phyloP scores from a whole-genome alignment of 2,888 invertebrate species.

The Drosophila ustulata region DNA sequence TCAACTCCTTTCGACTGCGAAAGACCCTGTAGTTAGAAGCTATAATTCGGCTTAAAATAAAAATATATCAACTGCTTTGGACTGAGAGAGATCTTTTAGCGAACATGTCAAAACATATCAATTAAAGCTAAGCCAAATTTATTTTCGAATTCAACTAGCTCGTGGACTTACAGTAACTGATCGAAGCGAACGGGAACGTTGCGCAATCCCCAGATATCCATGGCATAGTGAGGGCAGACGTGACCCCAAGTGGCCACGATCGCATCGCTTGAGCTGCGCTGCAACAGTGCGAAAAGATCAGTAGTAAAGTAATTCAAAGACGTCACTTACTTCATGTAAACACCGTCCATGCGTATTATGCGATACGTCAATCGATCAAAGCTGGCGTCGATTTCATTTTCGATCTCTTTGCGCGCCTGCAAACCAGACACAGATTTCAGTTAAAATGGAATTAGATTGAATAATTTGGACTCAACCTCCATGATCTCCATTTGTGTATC shows the following conservation, averaged over 20 bases:
- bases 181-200: constrained; percentile 76
- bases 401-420: constrained; percentile 55
- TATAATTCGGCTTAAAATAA: no score
- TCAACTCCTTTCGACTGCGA: not conserved
- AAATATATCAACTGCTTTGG: no score
- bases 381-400: constrained; percentile 56
- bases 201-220: constrained; percentile 81
- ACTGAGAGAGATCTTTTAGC: no score
- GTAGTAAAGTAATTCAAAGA: no score
- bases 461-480: constrained; percentile 41
- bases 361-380: constrained; percentile 78
- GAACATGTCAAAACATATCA: no score
- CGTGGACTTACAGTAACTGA: constrained; percentile 63
- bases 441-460: not conserved
- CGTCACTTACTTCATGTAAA: constrained; percentile 77
- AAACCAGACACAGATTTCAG: not conserved
- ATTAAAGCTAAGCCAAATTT: no score
- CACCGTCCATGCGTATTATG: constrained; percentile 69
- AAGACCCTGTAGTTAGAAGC: no score
- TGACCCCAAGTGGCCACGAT: constrained; percentile 67
- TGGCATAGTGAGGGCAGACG: constrained; percentile 57
- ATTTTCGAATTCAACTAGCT: not conserved
- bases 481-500: constrained; percentile 45
- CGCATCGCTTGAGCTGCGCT: constrained; percentile 62
- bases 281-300: constrained; percentile 1